Conservation (phyloP, 2,113 vertebrate genomes). For the Puntigrus tetrazona region DNA sequence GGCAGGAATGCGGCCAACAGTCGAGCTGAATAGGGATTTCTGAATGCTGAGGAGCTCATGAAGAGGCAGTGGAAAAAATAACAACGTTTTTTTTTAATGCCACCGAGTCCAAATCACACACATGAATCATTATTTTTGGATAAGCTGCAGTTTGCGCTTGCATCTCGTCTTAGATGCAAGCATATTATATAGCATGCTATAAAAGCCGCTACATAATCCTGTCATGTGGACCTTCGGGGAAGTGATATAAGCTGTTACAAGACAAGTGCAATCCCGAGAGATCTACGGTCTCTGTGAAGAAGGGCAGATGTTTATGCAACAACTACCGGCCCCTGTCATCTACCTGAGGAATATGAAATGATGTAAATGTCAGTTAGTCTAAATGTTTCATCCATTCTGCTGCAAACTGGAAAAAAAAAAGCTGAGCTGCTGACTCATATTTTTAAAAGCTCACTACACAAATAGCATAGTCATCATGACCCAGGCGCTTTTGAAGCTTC, state of each 20-base stretch:
- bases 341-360: neutral
- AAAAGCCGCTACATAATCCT: conserved; percentile 7
- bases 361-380: neutral
- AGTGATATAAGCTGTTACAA: conserved; percentile 28
- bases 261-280: conserved; percentile 15
- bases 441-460: neutral
- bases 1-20: conserved; percentile 4
- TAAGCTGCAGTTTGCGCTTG: neutral
- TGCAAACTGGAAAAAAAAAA: neutral
- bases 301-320: conserved; percentile 18
- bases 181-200: neutral
- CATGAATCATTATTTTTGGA: neutral
- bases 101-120: neutral
- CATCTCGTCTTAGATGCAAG: neutral
- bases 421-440: conserved; percentile 34
- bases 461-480: conserved; percentile 42
- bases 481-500: neutral
- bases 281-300: neutral
- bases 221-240: neutral
- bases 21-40: conserved; percentile 16
- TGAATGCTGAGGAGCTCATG: neutral
- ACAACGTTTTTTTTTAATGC: neutral
- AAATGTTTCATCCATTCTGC: neutral
- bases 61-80: conserved; percentile 2
- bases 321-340: neutral